Evolutionary conservation across 2,888 invertebrate species (phyloP).

Genomic region (Pristionchus entomophagus): DNA sequence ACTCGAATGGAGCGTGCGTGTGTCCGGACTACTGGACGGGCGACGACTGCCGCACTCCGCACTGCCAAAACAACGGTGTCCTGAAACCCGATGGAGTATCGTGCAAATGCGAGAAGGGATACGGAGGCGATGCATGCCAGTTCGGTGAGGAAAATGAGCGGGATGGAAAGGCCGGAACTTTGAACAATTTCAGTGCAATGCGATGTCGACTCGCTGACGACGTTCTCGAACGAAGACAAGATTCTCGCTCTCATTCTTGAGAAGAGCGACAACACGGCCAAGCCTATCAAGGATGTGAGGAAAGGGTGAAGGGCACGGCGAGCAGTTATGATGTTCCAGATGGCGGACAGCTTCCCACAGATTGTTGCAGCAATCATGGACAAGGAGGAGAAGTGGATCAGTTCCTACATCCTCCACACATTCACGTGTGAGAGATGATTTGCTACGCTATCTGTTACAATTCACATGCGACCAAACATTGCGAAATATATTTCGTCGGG

Average conservation of each 20-base stretch:
- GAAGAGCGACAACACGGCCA: background rate
- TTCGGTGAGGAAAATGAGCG: background rate
- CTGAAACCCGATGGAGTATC: background rate
- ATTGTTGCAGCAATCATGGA: background rate
- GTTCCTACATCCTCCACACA: background rate
- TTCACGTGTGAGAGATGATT: constrained; percentile 35
- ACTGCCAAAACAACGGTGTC: constrained; percentile 1
- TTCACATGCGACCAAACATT: too few species aligned
- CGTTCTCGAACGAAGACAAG: constrained; percentile 3
- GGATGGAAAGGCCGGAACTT: too few species aligned
- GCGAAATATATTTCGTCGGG: too few species aligned
- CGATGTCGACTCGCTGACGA: background rate
- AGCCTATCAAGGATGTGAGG: background rate
- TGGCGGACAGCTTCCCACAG: background rate
- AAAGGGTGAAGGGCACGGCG: background rate
- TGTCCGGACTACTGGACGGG: constrained; percentile 41
- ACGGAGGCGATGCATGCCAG: constrained; percentile 20
- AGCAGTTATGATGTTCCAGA: background rate
- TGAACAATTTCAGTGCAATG: constrained; percentile 21
- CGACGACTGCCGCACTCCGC: constrained; percentile 5
- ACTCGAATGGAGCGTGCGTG: constrained; percentile 31
- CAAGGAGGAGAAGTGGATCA: background rate
- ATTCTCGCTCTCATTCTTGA: constrained; percentile 20
- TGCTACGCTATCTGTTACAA: background rate
- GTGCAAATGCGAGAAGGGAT: background rate